Conservation (phyloP, 1,140 invertebrate species). For the Cecropterus lyciades region DNA sequence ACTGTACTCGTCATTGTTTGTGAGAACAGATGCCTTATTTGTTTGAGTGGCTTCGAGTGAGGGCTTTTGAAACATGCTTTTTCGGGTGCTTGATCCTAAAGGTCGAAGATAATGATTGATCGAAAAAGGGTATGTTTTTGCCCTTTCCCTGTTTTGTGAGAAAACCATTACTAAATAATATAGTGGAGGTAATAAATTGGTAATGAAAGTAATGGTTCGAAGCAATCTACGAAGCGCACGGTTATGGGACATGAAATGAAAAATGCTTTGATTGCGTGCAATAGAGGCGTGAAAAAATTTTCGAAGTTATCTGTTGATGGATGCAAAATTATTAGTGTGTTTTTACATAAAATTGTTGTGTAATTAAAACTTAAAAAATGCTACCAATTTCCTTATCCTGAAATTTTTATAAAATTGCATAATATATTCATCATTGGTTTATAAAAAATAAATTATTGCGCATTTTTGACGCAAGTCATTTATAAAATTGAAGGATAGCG, state of each 20-base stretch:
- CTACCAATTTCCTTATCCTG: background rate
- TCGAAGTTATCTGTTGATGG: constrained; percentile 22
- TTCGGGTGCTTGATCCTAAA: constrained; percentile 29
- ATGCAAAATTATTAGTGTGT: constrained; percentile 18
- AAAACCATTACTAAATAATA: constrained; percentile 30
- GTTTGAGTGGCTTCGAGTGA: constrained; percentile 30
- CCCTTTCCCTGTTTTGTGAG: constrained; percentile 27
- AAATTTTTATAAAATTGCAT: too few relatives aligned
- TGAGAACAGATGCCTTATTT: constrained; percentile 35
- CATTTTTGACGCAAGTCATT: too few relatives aligned
- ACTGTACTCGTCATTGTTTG: constrained; percentile 42
- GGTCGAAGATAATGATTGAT: constrained; percentile 34
- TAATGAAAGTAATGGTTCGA: constrained; percentile 12
- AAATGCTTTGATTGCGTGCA: constrained; percentile 32
- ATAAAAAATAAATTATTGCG: too few relatives aligned
- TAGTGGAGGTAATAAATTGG: constrained; percentile 27
- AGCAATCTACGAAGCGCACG: background rate
- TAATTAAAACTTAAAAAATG: constrained; percentile 10
- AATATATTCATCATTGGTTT: too few relatives aligned
- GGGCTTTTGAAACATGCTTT: constrained; percentile 23
- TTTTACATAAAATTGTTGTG: constrained; percentile 10
- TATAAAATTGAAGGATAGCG: too few relatives aligned
- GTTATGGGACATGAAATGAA: constrained; percentile 22
- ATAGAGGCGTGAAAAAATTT: constrained; percentile 13
- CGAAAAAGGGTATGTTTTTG: constrained; percentile 29